Evolutionary conservation across 1,140 invertebrate genomes (phyloP).

Genomic region (Euura saliciscinereae): DNA sequence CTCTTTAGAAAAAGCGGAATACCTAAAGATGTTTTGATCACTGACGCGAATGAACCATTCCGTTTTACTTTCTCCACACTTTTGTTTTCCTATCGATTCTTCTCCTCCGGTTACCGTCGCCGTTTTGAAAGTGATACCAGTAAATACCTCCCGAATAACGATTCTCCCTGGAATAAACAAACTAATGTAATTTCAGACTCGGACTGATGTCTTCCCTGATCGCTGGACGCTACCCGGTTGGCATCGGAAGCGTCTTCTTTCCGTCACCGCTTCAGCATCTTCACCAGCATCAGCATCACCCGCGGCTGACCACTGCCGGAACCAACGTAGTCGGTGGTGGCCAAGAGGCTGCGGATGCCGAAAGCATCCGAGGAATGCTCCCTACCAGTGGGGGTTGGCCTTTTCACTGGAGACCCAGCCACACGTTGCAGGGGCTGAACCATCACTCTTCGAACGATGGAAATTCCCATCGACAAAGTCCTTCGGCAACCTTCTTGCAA

Average conservation of each 20-base stretch:
- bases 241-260: conserved; percentile 60
- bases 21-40: neutral
- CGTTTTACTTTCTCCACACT: conserved; percentile 4
- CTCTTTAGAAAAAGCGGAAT: too few relatives aligned
- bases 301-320: conserved; percentile 45
- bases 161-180: neutral
- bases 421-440: conserved; percentile 51
- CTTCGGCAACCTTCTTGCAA: conserved; percentile 53
- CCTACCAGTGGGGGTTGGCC: conserved; percentile 52
- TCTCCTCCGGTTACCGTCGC: neutral
- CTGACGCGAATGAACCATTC: conserved; percentile 6
- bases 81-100: conserved; percentile 7
- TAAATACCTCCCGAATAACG: neutral
- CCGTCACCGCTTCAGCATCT: conserved; percentile 55
- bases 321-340: conserved; percentile 52
- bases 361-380: conserved; percentile 52
- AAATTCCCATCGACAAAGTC: conserved; percentile 45
- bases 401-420: conserved; percentile 56
- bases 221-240: conserved; percentile 73
- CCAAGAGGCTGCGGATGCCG: conserved; percentile 46
- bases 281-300: conserved; percentile 55
- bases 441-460: conserved; percentile 50
- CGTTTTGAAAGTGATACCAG: neutral
- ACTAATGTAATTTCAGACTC: conserved; percentile 65
- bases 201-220: conserved; percentile 73